These are phyloP conservation scores for Platyscapa corneri DNA, from an alignment of 1,140 invertebrate genomes.

Conservation along the genomic window DNA sequence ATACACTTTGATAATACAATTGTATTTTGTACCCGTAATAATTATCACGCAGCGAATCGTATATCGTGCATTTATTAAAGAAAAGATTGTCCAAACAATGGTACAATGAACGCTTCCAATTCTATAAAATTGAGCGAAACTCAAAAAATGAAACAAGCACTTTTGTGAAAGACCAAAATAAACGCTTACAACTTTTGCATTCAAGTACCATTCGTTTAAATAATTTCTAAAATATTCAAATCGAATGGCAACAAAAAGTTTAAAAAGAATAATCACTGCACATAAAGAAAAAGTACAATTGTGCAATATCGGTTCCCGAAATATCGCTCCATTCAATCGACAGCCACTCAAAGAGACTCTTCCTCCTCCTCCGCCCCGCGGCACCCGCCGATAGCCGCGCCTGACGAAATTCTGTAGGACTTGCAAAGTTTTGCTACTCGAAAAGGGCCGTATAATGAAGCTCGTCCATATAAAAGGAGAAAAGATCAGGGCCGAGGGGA, in stretches of 20 bases:
- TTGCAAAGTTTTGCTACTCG: not conserved
- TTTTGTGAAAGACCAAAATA: not conserved
- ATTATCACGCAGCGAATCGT: not conserved
- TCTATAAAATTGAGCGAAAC: not conserved
- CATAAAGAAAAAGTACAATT: not conserved
- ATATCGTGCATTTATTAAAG: not conserved
- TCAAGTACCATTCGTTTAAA: not conserved
- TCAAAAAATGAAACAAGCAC: not conserved
- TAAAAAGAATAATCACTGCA: not conserved
- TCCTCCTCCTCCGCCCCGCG: no score
- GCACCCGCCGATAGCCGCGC: no score
- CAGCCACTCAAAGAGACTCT: not conserved
- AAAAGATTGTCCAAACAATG: not conserved
- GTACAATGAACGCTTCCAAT: not conserved
- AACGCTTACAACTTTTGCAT: not conserved
- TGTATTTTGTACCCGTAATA: not conserved
- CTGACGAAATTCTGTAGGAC: not conserved
- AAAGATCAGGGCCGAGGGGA: not conserved
- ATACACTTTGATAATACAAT: not conserved
- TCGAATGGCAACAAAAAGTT: not conserved
- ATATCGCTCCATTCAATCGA: not conserved
- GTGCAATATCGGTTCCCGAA: not conserved
- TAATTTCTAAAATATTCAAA: not conserved
- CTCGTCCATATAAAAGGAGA: not conserved
- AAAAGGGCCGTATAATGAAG: slow-evolving; percentile 9